Base-by-base conservation (phyloP, 2,113 vertebrate genomes). In the Dolichallabes microphthalmus region DNA sequence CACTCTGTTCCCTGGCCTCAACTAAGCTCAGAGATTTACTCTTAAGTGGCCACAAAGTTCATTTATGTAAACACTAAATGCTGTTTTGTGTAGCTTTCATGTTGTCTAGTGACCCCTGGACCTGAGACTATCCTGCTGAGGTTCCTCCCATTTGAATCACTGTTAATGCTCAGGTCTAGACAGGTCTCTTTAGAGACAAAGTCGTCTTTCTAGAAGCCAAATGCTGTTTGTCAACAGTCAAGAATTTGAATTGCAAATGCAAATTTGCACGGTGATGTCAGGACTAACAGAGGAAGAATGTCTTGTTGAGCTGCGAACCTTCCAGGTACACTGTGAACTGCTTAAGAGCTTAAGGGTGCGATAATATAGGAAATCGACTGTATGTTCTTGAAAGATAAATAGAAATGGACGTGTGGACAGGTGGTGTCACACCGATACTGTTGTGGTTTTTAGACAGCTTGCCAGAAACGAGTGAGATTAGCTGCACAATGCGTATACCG, bases 241-340 rank as follows among this genome's bases (percentile, higher is more conserved):
- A 52, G 35, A 52, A 63, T 64, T 35, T 77, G 68, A 86, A 55
- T 76, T 66, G 75, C 82, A 74, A 82, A 78, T 30, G 22, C 25
- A 57, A 79, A 35, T 66, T 61, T n/a, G 74, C 55, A 75, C 39
- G 50, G 55, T 22, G 45, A 12, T 14, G 75, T 86, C 63, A 63
- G 53, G 52, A 69, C 58, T 58, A 86, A 52, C 50, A 15, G 32
- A 39, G 45, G 12, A 74, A 73, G 60, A 79, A 68, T 86, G 58
- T 30, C 75, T 86, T 71, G 20, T 86, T 45, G 61, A 86, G 35
- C 25, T 30, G 69, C 45, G 50, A 88, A 84, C 32, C 52, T 35
- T 71, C 61, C 39, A 81, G 17, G 83, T 66, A 53, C 73, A 64
- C 19, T 64, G 19, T 64, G 35, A 66, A 60, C 27, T 76, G 9